A percentile compares a stretch with the other conserved stretches of the same genome.
phyloP scores from a whole-genome alignment of 2,113 vertebrate genomes.

The Albula goreensis region DNA sequence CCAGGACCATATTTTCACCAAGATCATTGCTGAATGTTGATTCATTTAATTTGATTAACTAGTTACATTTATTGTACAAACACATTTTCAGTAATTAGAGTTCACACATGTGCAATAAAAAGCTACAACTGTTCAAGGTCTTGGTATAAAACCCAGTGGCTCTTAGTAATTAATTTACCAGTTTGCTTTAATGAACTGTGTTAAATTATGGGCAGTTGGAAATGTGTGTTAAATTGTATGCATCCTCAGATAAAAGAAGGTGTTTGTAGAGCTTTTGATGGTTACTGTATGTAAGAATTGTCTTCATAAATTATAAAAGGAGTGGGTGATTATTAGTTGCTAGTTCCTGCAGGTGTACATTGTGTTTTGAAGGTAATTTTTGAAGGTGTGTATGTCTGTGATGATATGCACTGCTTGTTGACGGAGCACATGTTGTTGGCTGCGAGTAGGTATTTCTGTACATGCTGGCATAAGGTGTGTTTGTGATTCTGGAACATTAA shows the following conservation, averaged over 20 bases:
- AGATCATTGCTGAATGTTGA: not conserved
- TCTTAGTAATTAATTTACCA: not conserved
- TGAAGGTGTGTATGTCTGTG: too few species aligned
- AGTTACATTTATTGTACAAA: not conserved
- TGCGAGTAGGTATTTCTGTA: too few species aligned
- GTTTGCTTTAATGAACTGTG: not conserved
- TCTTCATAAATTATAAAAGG: too few species aligned
- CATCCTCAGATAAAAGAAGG: too few species aligned
- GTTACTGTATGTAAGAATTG: too few species aligned
- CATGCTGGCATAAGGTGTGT: not conserved
- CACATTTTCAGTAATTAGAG: not conserved
- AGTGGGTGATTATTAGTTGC: too few species aligned
- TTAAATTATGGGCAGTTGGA: not conserved
- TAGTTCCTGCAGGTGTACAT: too few species aligned
- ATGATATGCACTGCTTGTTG: too few species aligned
- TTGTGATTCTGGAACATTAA: not conserved
- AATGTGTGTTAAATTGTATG: not conserved
- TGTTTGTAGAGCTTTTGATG: too few species aligned
- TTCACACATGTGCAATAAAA: not conserved
- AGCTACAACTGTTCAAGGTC: not conserved
- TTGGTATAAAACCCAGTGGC: not conserved
- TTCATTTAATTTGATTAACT: not conserved
- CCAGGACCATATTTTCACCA: not conserved
- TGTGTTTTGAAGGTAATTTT: too few species aligned
- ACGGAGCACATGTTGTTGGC: too few species aligned